Evolutionary conservation across 2,888 invertebrate species (phyloP).

Genomic region (Chromoteleia sp.): DNA sequence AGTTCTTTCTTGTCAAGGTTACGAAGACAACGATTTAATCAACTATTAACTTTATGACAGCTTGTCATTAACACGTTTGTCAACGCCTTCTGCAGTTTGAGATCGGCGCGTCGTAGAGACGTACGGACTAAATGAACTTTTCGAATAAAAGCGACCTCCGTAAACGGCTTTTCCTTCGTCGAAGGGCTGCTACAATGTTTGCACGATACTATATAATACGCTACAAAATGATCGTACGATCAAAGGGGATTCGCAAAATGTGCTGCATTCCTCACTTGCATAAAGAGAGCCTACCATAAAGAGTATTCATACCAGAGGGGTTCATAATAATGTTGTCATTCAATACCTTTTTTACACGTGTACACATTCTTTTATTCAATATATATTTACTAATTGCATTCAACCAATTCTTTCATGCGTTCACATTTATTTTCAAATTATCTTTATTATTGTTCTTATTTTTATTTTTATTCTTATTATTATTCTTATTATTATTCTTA

Average conservation of each 20-base stretch:
- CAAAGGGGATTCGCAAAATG: constrained; percentile 21
- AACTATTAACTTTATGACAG: no score
- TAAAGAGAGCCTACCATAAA: neutral
- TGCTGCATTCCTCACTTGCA: constrained; percentile 21
- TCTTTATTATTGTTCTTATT: no score
- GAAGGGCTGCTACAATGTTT: constrained; percentile 10
- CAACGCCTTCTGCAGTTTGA: no score
- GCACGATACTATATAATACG: neutral
- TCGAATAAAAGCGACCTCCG: neutral
- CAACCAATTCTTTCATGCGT: neutral
- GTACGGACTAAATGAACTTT: neutral
- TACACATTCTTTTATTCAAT: constrained; percentile 11
- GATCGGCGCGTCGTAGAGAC: no score
- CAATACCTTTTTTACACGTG: constrained; percentile 4
- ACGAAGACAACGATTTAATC: no score
- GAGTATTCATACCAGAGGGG: neutral
- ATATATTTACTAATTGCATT: neutral
- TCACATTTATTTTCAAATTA: no score
- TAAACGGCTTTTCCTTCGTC: constrained; percentile 10
- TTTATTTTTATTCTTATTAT: no score
- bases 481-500: no score
- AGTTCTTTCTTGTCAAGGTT: no score
- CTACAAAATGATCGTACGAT: constrained; percentile 9
- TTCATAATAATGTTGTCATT: constrained; percentile 26
- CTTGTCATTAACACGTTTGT: no score